Evolutionary conservation across 2,888 invertebrate genomes (phyloP).

Genomic region (Euzetes globulus): DNA sequence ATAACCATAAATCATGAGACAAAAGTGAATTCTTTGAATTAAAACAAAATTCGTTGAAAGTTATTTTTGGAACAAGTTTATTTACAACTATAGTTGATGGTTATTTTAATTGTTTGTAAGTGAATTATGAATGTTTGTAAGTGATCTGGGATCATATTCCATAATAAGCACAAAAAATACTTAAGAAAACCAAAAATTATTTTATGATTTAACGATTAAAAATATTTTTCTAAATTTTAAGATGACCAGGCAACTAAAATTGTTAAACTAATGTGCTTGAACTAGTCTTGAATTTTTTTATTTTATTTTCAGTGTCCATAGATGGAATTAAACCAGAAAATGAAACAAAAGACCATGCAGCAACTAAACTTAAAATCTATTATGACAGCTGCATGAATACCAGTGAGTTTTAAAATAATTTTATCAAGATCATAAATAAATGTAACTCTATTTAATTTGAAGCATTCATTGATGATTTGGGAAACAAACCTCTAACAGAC

Average conservation of each 20-base stretch:
- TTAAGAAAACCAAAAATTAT: too few relatives aligned
- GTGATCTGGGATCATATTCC: too few relatives aligned
- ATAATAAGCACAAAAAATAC: too few relatives aligned
- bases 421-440: background rate
- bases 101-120: too few relatives aligned
- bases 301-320: background rate
- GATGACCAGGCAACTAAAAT: slow-evolving; percentile 31
- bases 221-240: background rate
- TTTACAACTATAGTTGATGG: too few relatives aligned
- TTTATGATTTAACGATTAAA: too few relatives aligned
- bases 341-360: slow-evolving; percentile 43
- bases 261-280: background rate
- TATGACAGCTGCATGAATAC: slow-evolving; percentile 47
- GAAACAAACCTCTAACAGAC: background rate
- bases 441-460: background rate
- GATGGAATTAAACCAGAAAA: background rate
- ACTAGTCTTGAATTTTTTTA: background rate
- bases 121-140: too few relatives aligned
- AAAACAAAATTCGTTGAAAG: too few relatives aligned
- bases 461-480: background rate
- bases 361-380: slow-evolving; percentile 45
- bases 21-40: too few relatives aligned
- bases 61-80: too few relatives aligned
- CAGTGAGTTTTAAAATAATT: slow-evolving; percentile 42
- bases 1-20: too few relatives aligned